Evolutionary conservation across 2,113 vertebrate genomes (phyloP).

Genomic region (Pollachius pollachius): DNA sequence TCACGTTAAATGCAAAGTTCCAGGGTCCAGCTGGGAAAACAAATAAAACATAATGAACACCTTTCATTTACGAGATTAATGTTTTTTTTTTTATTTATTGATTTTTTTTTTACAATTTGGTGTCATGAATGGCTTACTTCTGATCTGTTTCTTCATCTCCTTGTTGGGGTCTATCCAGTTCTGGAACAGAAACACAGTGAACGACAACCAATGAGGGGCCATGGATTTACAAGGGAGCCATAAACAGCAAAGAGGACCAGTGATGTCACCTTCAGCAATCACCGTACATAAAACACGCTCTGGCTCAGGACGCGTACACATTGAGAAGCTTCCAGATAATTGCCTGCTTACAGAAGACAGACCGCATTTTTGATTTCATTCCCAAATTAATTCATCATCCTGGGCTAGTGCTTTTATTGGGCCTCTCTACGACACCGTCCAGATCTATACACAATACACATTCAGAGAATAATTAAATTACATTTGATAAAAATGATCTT

Average conservation of each 20-base stretch:
- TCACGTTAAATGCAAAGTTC: slow-evolving; percentile 96
- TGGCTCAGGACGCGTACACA: too few species aligned
- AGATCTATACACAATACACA: background rate
- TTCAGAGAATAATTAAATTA: background rate
- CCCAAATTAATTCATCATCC: too few species aligned
- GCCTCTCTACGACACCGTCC: too few species aligned
- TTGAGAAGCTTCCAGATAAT: too few species aligned
- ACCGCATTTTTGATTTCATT: too few species aligned
- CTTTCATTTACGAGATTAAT: too few species aligned
- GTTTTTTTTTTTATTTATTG: too few species aligned
- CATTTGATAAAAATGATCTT: background rate
- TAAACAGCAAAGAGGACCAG: background rate
- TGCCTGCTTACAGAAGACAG: too few species aligned
- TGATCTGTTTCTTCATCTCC: slow-evolving; percentile 96
- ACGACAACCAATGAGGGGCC: background rate
- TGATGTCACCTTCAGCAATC: background rate
- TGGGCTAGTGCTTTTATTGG: too few species aligned
- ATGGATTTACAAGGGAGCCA: background rate
- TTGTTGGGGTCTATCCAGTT: slow-evolving; percentile 95
- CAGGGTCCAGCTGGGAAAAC: slow-evolving; percentile 85
- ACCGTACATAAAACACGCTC: too few species aligned
- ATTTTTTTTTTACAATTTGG: too few species aligned
- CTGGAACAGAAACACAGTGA: slow-evolving; percentile 70
- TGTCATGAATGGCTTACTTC: slow-evolving; percentile 79
- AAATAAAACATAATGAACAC: slow-evolving; percentile 5